phyloP scores from a whole-genome alignment of 1,140 invertebrate genomes.

The Phthorimaea operculella region DNA sequence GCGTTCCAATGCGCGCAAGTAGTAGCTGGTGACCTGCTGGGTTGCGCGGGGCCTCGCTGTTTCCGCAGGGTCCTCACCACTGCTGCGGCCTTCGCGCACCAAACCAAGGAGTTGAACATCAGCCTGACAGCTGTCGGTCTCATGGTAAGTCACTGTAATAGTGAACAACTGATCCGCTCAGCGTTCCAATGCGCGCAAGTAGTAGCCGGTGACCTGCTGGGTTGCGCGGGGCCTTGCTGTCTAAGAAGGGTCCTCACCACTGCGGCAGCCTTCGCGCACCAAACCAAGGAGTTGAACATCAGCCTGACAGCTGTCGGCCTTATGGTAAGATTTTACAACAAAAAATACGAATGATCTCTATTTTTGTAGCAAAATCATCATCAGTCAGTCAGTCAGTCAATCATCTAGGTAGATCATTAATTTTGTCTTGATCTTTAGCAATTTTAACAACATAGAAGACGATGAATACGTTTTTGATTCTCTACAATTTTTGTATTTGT shows the following conservation, averaged over 20 bases:
- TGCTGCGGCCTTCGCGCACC: slow-evolving; percentile 94
- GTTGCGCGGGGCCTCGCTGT: slow-evolving; percentile 86
- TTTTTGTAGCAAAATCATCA: too few species aligned
- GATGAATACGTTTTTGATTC: too few species aligned
- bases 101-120: slow-evolving; percentile 97
- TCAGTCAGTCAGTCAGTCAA: too few species aligned
- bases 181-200: slow-evolving; percentile 97
- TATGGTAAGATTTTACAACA: slow-evolving; percentile 74
- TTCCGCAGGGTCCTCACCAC: slow-evolving; percentile 93
- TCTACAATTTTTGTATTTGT: too few species aligned
- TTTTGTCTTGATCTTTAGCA: too few species aligned
- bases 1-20: slow-evolving; percentile 97
- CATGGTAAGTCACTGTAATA: slow-evolving; percentile 88
- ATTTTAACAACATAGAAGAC: too few species aligned
- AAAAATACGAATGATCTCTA: too few species aligned
- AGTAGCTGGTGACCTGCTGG: slow-evolving; percentile 96
- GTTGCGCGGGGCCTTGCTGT: slow-evolving; percentile 86
- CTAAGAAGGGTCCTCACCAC: slow-evolving; percentile 93
- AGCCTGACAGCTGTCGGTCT: slow-evolving; percentile 97
- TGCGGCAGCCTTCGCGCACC: slow-evolving; percentile 94
- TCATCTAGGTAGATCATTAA: too few species aligned
- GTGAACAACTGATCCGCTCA: slow-evolving; percentile 90
- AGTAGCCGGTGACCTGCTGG: slow-evolving; percentile 96
- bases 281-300: slow-evolving; percentile 97
- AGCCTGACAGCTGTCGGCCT: slow-evolving; percentile 97